Evolutionary conservation across 2,797 vertebrate genomes (phyloP), one percentile per base, ranked within the genome.

Genomic region (Scolopax bukidnonensis): DNA sequence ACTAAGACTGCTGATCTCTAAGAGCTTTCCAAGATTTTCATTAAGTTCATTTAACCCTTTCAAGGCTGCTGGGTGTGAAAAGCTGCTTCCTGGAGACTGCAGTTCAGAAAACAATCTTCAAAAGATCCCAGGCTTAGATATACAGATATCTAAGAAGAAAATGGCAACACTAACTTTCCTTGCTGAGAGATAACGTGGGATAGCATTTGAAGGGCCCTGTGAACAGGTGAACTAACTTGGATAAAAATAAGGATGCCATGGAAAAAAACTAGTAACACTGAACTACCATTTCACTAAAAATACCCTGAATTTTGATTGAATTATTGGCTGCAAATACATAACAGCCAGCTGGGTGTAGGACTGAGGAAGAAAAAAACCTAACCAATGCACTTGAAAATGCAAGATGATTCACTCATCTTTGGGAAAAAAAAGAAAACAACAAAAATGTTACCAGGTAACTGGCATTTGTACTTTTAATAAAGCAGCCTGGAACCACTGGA

Each of bases 31-130:
- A 83, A 87, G 41, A 84, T n/a, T 90, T 87, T 70, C 89, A 43
- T 90, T 57, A 90, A 85, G 60, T 70, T 92, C 27, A 85, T 41
- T 80, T 59, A 92, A 74, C 68, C 45, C 43, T 85, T 87, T 80
- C 48, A 93, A 89, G 71, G 79, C 7, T 79, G 27, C 47, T 87
- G 38, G 12, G 24, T 79, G 56, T 59, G 78, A 93, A 93, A 94
- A 89, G 20, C 40, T 84, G 65, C 51, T 87, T 90, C 63, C 57
- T 28, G 54, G 38, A 77, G 21, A 61, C n/a, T 32, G 28, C 28
- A 69, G 36, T 21, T 89, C 51, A 90, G 32, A 57, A 33, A 12
- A 71, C 4, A 18, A 71, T 41, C 51, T 53, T 74, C 63, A 74
- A 45, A 82, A 85, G 60, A 87, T 36, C 32, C 57, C 77, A n/a